Base-by-base conservation (phyloP, 2,888 invertebrate species). In the Scaptomyza cyrtandrae region DNA sequence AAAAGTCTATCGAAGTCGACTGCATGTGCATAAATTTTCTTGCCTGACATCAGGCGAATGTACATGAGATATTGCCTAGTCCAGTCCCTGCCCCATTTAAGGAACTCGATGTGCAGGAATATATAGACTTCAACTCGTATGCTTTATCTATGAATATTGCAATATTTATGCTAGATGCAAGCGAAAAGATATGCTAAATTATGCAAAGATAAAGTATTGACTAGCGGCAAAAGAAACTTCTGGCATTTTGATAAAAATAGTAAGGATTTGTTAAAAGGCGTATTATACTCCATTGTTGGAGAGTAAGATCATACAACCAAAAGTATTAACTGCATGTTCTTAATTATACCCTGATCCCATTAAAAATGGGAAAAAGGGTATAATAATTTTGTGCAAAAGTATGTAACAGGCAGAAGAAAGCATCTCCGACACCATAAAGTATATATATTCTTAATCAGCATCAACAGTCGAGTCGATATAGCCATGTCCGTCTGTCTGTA, bases 21-120 rank as follows among this genome's bases (percentile, higher is more conserved):
- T 71, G 64, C 66, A 81, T 85, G 79, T 87, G 86, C 79, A 82
- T 85, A 87, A 82, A 87, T 82, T 81, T 66, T 6, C 50, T 27
- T 16, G 69, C 57, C 70, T 85, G 80, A 78, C 80, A 81, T 78
- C 57, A 52, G 73, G 71, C 71, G 82, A 82, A 71, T 73, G 68
- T 81, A 75, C 79, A 81, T 81, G 88, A 85, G 67, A 81, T 81
- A 82, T 82, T 61, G 73, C 86, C 75, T 66, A 66, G 68, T 14
- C 11, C 13, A 52, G 29, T 27, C 6, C 24, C 14, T 43, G 19
- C 14, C 35, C 29, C 13, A 45, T 29, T 53, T 35, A 5, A 6
- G 6, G 19, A 24, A 19, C 14, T 63, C n/a, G 37, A 6, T 35
- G 16, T 45, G 29, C 41, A 35, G 41, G 27, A 11, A 50, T 13